These are phyloP conservation scores for Parelbella ahira DNA, from an alignment of 2,888 invertebrate genomes.

Conservation along the genomic window DNA sequence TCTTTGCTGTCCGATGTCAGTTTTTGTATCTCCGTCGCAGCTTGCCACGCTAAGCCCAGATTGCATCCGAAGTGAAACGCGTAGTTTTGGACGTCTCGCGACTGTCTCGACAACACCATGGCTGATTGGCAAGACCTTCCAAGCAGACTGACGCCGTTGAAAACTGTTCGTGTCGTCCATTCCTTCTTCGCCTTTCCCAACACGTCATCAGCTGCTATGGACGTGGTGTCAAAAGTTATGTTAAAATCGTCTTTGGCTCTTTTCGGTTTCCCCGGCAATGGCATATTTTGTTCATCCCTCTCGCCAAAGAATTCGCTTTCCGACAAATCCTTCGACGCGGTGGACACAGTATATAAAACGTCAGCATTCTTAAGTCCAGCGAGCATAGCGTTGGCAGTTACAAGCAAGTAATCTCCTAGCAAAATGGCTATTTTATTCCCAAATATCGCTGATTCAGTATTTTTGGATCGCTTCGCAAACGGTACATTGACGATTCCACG, in stretches of 20 bases:
- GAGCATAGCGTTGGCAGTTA: slow-evolving; percentile 90
- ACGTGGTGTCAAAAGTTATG: slow-evolving; percentile 60
- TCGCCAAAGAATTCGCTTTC: slow-evolving; percentile 91
- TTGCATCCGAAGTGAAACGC: slow-evolving; percentile 91
- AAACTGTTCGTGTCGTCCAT: slow-evolving; percentile 86
- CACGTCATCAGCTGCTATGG: slow-evolving; percentile 59
- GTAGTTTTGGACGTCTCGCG: slow-evolving; percentile 82
- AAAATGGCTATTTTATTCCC: slow-evolving; percentile 88
- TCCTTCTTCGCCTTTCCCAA: slow-evolving; percentile 83
- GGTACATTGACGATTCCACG: slow-evolving; percentile 79
- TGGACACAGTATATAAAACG: slow-evolving; percentile 90
- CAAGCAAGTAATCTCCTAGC: slow-evolving; percentile 91
- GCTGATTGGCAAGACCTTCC: slow-evolving; percentile 91
- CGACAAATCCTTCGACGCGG: slow-evolving; percentile 88
- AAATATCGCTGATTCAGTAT: slow-evolving; percentile 84
- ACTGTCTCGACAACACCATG: slow-evolving; percentile 87
- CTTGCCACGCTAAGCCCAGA: slow-evolving; percentile 91
- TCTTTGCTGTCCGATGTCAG: slow-evolving; percentile 81
- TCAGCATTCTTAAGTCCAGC: slow-evolving; percentile 86
- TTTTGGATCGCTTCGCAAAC: slow-evolving; percentile 76
- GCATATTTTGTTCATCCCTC: slow-evolving; percentile 87
- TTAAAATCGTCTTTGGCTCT: slow-evolving; percentile 49
- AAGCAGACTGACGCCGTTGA: slow-evolving; percentile 83
- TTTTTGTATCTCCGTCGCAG: slow-evolving; percentile 67
- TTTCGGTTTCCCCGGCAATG: slow-evolving; percentile 84